Base-by-base conservation (phyloP, 2,113 vertebrate species). In the Penelope pileata region DNA sequence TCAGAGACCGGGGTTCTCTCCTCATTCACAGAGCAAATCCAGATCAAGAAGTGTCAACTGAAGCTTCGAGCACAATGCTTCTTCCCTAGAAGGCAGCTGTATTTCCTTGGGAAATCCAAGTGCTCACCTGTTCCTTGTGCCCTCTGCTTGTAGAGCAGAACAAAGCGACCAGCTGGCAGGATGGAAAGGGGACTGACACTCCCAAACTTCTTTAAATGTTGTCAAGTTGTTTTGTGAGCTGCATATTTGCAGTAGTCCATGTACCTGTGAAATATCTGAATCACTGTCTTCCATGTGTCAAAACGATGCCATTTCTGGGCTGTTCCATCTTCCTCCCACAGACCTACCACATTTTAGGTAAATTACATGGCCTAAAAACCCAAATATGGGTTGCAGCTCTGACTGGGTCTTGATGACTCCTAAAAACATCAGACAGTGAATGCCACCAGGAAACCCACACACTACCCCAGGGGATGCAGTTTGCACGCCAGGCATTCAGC, bases 181-280 rank as follows among this genome's bases (percentile, higher is more conserved):
- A 24, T 47, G 67, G 27, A 9, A 6, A 45, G 43, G 50, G 27
- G 90, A 70, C 82, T 77, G 82, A 70, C 87, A 47, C 69, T 22
- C 59, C 63, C 80, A 58, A 86, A 91, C 70, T 88, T 69, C 86
- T 85, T 83, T 45, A 79, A 94, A 84, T 53, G 40, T 47, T 68
- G 36, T 43, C 34, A 14, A 29, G 63, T 58, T 36, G 93, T 89
- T 91, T 83, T 48, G 66, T 45, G 92, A 91, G 82, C 91, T 90
- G 53, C 24, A 5, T 58, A 53, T 83, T 93, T 96, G 73, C 93
- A 94, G 83, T 47, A 95, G 88, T 42, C 90, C 85, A 30, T 93
- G 93, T 96, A 95, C 93, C 93, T 95, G 95, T 88, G 95, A 97
- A 97, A 88, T 72, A 81, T 93, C 66, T 93, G 94, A 96, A 94